Base-by-base conservation (phyloP, 2,888 invertebrate species). In the Glyphotaelius pellucidus region DNA sequence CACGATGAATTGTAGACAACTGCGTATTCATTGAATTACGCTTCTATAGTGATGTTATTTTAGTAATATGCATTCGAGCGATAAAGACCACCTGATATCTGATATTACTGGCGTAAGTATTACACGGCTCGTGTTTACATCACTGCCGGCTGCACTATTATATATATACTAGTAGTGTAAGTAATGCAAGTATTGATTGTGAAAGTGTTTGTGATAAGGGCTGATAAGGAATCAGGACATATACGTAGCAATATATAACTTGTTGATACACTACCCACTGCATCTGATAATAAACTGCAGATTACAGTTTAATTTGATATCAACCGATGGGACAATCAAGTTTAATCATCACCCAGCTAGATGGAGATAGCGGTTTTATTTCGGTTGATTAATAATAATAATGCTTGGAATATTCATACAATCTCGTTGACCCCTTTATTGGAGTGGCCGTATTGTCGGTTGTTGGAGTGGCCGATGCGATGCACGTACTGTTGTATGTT, bases 141-240 rank as follows among this genome's bases (percentile, higher is more conserved):
- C 25, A 12, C 25, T n/a, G n/a, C n/a, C n/a, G n/a, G 38, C 38
- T 86, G 86, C 86, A 85, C 15, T 42, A 32, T 2, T n/a, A n/a
- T n/a, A n/a, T n/a, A n/a, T n/a, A n/a, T n/a, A n/a, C n/a, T 2
- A 85, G 85, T 35, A 42, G 42, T 86, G n/a, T 42, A 86, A 35
- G n/a, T 3, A 85, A 30, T 25, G 14, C 84, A 35, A 38, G 47
- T 86, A 86, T 86, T 42, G 86, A 86, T 86, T 86, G 86, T 30
- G 86, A 86, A 86, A 47, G 47, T 86, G 30, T 86, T 42, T 35
- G 15, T 52, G 86, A 86, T 86, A 86, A 86, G 86, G 52, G 15
- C 47, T 86, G 32, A 38, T 47, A 47, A 30, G 30, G 42, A 42
- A 86, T 86, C 30, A 81, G 81, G 32, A 31, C 25, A 32, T 31